A percentile compares a stretch with the other conserved stretches of the same genome.
Conservation (phyloP, 2,888 invertebrate genomes). For the Xestia xanthographa region DNA sequence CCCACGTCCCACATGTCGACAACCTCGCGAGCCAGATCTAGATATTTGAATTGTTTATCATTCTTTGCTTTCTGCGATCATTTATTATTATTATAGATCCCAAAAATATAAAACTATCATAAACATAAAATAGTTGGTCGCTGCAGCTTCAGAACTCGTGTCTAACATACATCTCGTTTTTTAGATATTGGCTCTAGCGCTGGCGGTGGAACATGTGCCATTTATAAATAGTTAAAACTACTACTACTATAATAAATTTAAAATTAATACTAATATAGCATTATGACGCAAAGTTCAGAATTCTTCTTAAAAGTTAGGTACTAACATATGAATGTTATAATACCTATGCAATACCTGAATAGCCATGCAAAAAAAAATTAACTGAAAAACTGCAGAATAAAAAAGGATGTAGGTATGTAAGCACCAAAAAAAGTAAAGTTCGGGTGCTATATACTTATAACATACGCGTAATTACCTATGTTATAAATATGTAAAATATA, state of each 20-base stretch:
- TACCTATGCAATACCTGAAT: neutral
- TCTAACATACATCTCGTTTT: neutral
- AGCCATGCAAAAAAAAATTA: neutral
- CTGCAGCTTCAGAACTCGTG: neutral
- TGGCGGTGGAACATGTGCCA: neutral
- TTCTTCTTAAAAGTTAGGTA: neutral
- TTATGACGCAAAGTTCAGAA: neutral
- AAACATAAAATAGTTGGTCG: neutral
- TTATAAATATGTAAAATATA: neutral
- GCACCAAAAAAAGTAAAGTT: constrained; percentile 6
- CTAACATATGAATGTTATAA: neutral
- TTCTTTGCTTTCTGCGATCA: no score
- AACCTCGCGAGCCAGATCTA: no score
- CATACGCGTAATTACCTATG: neutral
- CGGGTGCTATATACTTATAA: constrained; percentile 9
- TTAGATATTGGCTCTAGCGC: neutral
- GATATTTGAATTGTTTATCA: no score
- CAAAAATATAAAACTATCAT: neutral
- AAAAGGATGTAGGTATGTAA: neutral
- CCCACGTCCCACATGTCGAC: no score
- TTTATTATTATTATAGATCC: no score
- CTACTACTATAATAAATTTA: no score
- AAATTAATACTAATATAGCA: neutral
- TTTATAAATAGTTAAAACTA: neutral
- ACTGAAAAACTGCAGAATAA: neutral